These are phyloP conservation scores for Hydra vulgaris DNA, from an alignment of 30 jellyfish, hydroid and myxozoan species.

Conservation along the genomic window DNA sequence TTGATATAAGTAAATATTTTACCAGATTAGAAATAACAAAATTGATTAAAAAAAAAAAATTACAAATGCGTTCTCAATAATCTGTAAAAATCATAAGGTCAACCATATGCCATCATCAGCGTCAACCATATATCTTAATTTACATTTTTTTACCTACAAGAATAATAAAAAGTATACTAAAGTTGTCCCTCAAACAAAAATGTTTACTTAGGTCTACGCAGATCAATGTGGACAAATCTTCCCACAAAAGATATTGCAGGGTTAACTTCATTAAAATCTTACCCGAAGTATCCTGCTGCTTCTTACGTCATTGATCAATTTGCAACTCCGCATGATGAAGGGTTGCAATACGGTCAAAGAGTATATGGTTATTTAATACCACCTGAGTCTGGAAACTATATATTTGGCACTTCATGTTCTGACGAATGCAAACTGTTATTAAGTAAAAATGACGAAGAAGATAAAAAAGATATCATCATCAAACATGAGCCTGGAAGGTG, in stretches of 20 bases:
- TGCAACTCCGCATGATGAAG: slow-evolving; percentile 75
- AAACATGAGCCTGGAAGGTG: slow-evolving; percentile 67
- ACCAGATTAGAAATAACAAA: too few relatives aligned
- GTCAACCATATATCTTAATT: too few relatives aligned
- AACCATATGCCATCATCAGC: too few relatives aligned
- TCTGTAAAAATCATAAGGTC: too few relatives aligned
- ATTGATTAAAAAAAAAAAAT: too few relatives aligned
- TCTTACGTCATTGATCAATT: slow-evolving; percentile 48
- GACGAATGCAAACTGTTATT: slow-evolving; percentile 75
- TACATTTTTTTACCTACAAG: neutral
- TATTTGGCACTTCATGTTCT: slow-evolving; percentile 90
- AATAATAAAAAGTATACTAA: too few relatives aligned
- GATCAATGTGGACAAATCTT: slow-evolving; percentile 69
- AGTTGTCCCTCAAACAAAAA: neutral
- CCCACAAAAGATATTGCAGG: slow-evolving; percentile 44
- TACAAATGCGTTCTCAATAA: too few relatives aligned
- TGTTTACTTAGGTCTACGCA: slow-evolving; percentile 39
- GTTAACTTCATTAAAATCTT: slow-evolving; percentile 36
- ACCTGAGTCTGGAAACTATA: slow-evolving; percentile 74
- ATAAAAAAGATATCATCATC: slow-evolving; percentile 47
- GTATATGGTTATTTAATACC: slow-evolving; percentile 79
- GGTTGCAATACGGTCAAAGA: slow-evolving; percentile 69
- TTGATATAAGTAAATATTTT: too few relatives aligned
- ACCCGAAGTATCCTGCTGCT: slow-evolving; percentile 54
- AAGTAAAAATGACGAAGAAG: slow-evolving; percentile 72